Evolutionary conservation across 2,797 vertebrate genomes (phyloP).

Genomic region (Semaprochilodus insignis): DNA sequence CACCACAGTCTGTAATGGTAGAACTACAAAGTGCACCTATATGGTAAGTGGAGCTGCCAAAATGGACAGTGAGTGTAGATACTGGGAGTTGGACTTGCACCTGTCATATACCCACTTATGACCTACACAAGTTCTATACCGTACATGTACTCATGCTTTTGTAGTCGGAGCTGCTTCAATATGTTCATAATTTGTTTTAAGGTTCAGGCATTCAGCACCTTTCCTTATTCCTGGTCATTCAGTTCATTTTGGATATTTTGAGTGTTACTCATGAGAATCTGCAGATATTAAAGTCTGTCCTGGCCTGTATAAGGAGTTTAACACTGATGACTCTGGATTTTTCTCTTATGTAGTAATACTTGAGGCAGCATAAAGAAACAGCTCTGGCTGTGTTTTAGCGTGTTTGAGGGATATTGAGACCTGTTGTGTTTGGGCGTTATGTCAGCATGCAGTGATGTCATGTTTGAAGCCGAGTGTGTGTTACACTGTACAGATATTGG

Average conservation of each 20-base stretch:
- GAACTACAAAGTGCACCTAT: too few relatives aligned
- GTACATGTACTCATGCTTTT: too few relatives aligned
- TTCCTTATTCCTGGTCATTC: background rate
- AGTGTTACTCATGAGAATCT: background rate
- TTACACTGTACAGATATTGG: background rate
- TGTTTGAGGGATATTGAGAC: background rate
- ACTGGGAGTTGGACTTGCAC: too few relatives aligned
- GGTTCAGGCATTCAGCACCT: background rate
- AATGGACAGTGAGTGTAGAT: too few relatives aligned
- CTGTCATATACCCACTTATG: too few relatives aligned
- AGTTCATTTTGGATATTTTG: background rate
- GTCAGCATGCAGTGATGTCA: slow-evolving; percentile 1
- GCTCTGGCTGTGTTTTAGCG: background rate
- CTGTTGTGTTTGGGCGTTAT: background rate
- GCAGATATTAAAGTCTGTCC: background rate
- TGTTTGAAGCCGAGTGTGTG: background rate
- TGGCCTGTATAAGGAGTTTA: background rate
- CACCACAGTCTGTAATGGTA: too few relatives aligned
- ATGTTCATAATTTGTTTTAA: background rate
- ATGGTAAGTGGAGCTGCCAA: too few relatives aligned
- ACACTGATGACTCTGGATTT: background rate
- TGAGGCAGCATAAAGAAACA: background rate
- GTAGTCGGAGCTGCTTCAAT: background rate
- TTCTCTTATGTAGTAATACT: background rate
- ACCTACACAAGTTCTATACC: too few relatives aligned